Evolutionary conservation across 2,797 vertebrate species (phyloP).

Genomic region (Onychomys arenicola): DNA sequence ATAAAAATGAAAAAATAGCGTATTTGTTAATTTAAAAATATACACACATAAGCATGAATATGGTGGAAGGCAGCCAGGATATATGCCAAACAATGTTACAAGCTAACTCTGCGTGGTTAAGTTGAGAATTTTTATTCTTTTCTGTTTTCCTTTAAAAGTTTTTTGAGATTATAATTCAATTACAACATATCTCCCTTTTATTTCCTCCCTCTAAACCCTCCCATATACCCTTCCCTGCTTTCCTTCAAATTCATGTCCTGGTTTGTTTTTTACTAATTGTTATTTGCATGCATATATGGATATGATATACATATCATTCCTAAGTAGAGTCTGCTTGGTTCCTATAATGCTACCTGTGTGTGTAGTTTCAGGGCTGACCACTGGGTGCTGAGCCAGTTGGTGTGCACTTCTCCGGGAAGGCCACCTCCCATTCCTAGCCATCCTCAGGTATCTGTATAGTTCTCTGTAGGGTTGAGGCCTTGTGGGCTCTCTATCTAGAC

Average conservation of each 20-base stretch:
- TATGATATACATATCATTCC: not conserved
- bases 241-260: not conserved
- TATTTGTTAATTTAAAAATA: not conserved
- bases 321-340: not conserved
- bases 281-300: not conserved
- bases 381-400: not conserved
- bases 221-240: not conserved
- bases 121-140: slow-evolving; percentile 14
- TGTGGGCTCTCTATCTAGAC: not conserved
- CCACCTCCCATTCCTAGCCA: not conserved
- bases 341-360: not conserved
- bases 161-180: not conserved
- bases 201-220: not conserved
- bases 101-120: not conserved
- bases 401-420: not conserved
- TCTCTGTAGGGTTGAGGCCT: not conserved
- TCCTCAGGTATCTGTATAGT: not conserved
- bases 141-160: not conserved
- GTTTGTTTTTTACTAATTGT: not conserved
- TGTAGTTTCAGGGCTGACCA: not conserved
- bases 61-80: not conserved
- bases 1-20: not conserved
- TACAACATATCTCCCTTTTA: not conserved
- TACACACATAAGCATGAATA: not conserved
- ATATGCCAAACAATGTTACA: not conserved